Percentiles rank a stretch among this genome's conserved stretches.
These are phyloP conservation scores for Psettodes erumei DNA, from an alignment of 2,113 vertebrate genomes.

Conservation along the genomic window DNA sequence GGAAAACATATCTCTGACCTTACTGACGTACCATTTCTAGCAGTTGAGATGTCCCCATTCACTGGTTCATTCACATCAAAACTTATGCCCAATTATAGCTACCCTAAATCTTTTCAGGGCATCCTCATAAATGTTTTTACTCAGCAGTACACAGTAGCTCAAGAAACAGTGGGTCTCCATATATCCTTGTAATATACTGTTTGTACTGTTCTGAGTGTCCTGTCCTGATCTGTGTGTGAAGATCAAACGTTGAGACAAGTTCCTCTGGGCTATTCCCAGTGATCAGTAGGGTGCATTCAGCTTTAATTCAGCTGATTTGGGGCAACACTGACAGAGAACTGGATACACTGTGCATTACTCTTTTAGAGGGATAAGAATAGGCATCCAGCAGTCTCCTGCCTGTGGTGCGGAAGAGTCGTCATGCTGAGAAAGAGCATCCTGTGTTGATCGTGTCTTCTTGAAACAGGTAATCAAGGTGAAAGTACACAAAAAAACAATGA, in stretches of 20 bases:
- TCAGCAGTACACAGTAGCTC: not conserved
- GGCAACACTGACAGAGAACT: conserved; percentile 21
- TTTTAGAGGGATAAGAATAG: conserved; percentile 34
- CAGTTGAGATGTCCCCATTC: not conserved
- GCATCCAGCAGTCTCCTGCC: conserved; percentile 39
- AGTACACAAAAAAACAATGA: not conserved
- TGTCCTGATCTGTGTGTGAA: conserved; percentile 21
- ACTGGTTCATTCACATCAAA: not conserved
- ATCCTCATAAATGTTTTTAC: not conserved
- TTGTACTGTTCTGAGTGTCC: conserved; percentile 3
- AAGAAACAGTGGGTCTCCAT: not conserved
- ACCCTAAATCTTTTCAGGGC: not conserved
- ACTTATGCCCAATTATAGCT: not conserved
- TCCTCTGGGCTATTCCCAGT: conserved; percentile 25
- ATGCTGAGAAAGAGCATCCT: conserved; percentile 15
- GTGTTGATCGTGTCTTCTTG: conserved; percentile 31
- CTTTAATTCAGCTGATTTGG: conserved; percentile 36
- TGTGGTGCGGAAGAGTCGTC: conserved; percentile 24
- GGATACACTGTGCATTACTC: conserved; percentile 12
- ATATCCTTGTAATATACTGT: not conserved
- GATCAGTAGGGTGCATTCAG: conserved; percentile 25
- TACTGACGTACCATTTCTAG: not conserved
- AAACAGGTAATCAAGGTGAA: conserved; percentile 7
- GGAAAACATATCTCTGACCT: not conserved
- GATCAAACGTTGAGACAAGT: conserved; percentile 40